Conservation (phyloP, 1,140 invertebrate species). For the Drosophila erecta region DNA sequence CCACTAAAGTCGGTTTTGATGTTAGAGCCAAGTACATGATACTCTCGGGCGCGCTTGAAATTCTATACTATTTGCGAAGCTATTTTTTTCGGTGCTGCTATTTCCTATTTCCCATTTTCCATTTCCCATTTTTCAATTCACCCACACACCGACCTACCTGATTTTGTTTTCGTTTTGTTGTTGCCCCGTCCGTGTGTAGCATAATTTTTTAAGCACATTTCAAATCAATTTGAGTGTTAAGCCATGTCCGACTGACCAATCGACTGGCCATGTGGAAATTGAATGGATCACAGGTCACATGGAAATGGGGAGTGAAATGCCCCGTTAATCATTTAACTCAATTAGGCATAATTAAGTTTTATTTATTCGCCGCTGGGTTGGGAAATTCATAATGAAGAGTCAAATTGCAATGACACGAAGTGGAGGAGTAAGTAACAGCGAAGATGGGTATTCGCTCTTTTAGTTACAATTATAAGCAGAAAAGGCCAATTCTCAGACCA, state of each 20-base stretch:
- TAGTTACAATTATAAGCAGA: constrained; percentile 10
- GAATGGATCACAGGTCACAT: constrained; percentile 52
- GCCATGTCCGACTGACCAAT: constrained; percentile 61
- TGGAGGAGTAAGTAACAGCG: constrained; percentile 10
- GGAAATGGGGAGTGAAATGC: constrained; percentile 11
- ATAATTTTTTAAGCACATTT: constrained; percentile 70
- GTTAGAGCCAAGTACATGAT: too few relatives aligned
- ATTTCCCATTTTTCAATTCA: constrained; percentile 10
- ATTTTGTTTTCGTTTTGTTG: constrained; percentile 7
- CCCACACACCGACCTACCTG: neutral
- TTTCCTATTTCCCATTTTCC: constrained; percentile 7
- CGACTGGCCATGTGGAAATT: constrained; percentile 60
- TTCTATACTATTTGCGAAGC: too few relatives aligned
- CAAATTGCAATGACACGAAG: constrained; percentile 13
- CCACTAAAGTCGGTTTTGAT: too few relatives aligned
- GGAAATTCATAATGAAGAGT: constrained; percentile 40
- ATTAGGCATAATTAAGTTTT: constrained; percentile 47
- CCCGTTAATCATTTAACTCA: constrained; percentile 55
- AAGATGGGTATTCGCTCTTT: constrained; percentile 8
- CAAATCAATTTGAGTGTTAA: constrained; percentile 66
- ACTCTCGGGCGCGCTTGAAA: too few relatives aligned
- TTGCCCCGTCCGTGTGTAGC: constrained; percentile 11
- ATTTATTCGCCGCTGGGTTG: neutral
- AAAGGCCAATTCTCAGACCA: too few relatives aligned
- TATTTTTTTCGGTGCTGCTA: neutral